Base-by-base conservation (phyloP, 2,888 invertebrate species). In the Folsomia candida region DNA sequence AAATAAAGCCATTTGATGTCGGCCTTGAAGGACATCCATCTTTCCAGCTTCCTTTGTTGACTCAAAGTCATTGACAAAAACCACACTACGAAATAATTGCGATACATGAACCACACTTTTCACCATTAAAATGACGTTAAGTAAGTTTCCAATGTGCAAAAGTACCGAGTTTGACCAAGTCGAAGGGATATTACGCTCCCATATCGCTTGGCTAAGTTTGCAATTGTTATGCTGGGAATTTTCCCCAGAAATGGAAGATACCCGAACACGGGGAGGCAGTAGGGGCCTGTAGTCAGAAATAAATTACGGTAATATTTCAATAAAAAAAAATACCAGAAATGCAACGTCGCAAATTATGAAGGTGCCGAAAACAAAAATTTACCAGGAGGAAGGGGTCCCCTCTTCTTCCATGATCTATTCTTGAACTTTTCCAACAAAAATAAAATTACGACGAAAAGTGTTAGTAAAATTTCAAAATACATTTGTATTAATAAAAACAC, bases 171-270 rank as follows among this genome's bases (percentile, higher is more conserved):
- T 73, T 63, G n/a, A n/a, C n/a, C n/a, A 0, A 79, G 59, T 20
- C 72, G 64, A 2, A 79, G 51, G 6, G 69, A 72, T 20, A 78
- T 72, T 3, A 78, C 75, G 20, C 67, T 70, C 6, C 79, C 79
- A 28, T 76, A 78, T 61, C 59, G 72, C 27, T 78, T 73, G 0
- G 77, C 68, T 3, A 79, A 60, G 11, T 71, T 68, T 2, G 77
- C 68, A 14, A 79, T 67, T 4, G 75, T 78, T 24, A 71, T 47
- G 22, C 71, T 71, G 20, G 78, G 78, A 57, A 71, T 63, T 61
- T 68, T 73, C 24, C 76, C 77, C 29, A 79, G 47, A 54, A 79
- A 79, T 2, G 79, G 79, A 14, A 79, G 51, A 37, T 77, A 79
- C 14, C 79, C 79, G 22, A 79, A 59, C 2, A 77, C 60, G 11